Percentiles rank a stretch among this genome's conserved stretches.
phyloP scores from a whole-genome alignment of 2,113 vertebrate genomes.

The Bubalus kerabau region DNA sequence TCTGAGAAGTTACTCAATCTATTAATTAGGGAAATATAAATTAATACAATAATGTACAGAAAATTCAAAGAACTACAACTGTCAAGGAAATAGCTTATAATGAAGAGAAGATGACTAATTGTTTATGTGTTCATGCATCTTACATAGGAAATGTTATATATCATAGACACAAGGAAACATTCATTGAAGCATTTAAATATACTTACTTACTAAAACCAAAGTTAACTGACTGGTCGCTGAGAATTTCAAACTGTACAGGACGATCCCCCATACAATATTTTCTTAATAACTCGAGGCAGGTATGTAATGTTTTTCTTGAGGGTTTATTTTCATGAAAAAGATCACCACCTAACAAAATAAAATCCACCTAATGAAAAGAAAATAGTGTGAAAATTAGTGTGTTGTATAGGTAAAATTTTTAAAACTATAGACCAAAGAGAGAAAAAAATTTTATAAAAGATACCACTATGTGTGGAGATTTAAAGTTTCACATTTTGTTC shows the following conservation, averaged over 20 bases:
- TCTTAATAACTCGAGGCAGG: slow-evolving; percentile 88
- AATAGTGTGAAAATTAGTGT: slow-evolving; percentile 64
- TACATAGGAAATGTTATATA: neutral
- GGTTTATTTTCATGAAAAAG: slow-evolving; percentile 99
- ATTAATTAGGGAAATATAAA: neutral
- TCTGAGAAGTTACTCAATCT: neutral
- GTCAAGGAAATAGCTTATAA: neutral
- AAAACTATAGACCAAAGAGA: neutral
- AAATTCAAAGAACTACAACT: neutral
- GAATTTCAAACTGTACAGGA: slow-evolving; percentile 92
- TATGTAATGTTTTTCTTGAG: slow-evolving; percentile 91
- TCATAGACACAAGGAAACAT: neutral
- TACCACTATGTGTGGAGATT: neutral
- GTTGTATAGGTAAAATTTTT: neutral
- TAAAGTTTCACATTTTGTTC: neutral
- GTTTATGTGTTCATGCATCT: neutral
- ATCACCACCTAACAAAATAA: slow-evolving; percentile 96
- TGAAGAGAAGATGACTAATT: neutral
- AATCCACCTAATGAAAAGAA: slow-evolving; percentile 90
- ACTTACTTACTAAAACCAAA: slow-evolving; percentile 95
- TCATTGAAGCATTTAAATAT: neutral
- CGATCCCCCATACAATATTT: slow-evolving; percentile 97
- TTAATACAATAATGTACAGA: neutral
- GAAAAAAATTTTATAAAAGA: neutral
- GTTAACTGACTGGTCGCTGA: slow-evolving; percentile 96